phyloP scores from a whole-genome alignment of 2,113 vertebrate genomes.

The Columbina picui region DNA sequence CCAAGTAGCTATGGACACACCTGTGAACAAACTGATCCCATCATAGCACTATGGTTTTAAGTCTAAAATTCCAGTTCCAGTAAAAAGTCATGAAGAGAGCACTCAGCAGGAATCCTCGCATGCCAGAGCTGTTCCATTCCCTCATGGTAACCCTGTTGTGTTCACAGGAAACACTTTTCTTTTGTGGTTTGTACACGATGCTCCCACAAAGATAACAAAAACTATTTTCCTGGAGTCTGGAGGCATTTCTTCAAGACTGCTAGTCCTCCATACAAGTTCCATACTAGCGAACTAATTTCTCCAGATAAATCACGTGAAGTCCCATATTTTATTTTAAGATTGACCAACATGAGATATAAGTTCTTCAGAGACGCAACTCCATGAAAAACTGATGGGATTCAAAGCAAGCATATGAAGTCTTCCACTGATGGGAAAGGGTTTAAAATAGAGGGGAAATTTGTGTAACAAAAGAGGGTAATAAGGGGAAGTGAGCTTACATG shows the following conservation, averaged over 20 bases:
- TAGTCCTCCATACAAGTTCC: not conserved
- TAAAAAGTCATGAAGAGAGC: not conserved
- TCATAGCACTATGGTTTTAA: not conserved
- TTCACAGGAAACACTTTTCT: not conserved
- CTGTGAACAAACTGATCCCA: not conserved
- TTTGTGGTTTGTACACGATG: not conserved
- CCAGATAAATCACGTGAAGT: not conserved
- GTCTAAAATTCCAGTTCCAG: not conserved
- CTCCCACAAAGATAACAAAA: not conserved
- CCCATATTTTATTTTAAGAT: not conserved
- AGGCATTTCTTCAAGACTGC: not conserved
- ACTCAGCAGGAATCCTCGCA: not conserved
- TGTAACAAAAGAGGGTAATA: not conserved
- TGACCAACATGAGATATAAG: not conserved
- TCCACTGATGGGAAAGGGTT: not conserved
- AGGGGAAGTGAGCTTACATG: not conserved
- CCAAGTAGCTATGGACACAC: not conserved
- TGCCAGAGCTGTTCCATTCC: not conserved
- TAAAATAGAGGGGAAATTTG: not conserved
- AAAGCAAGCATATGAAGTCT: not conserved
- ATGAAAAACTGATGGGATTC: not conserved
- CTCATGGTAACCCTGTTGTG: not conserved
- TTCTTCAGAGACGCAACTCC: not conserved
- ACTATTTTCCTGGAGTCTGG: not conserved
- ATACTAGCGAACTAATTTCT: not conserved